phyloP scores from a whole-genome alignment of 2,797 vertebrate genomes.

The Triplophysa bombifrons region DNA sequence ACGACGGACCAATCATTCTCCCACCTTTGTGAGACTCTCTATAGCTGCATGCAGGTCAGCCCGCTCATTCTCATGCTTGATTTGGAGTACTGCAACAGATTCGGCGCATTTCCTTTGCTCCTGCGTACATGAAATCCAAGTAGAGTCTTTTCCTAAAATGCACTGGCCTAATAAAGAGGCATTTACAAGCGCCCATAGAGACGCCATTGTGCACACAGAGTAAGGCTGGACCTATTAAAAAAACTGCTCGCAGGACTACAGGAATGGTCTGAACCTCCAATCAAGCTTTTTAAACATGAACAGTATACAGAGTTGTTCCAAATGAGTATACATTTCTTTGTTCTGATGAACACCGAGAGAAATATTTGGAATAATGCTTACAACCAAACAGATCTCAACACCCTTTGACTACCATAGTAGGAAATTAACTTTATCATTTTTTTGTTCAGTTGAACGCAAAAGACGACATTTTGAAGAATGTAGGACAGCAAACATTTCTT shows the following conservation, averaged over 20 bases:
- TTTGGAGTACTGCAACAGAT: conserved; percentile 65
- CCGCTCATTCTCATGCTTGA: conserved; percentile 71
- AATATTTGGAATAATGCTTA: no score
- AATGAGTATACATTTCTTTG: no score
- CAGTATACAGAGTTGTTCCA: no score
- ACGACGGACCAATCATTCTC: background rate
- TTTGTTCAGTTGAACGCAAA: no score
- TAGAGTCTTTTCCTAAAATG: conserved; percentile 48
- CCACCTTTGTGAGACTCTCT: conserved; percentile 73
- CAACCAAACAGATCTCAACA: no score
- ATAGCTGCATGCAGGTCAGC: conserved; percentile 71
- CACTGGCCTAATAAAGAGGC: conserved; percentile 58
- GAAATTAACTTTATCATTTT: no score
- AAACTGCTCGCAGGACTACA: conserved; percentile 44
- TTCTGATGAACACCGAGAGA: no score
- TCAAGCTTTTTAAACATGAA: background rate
- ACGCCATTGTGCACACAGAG: conserved; percentile 66
- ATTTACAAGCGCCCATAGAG: conserved; percentile 66
- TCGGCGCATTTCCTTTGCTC: conserved; percentile 72
- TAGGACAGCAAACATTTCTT: no score
- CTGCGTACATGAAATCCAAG: conserved; percentile 69
- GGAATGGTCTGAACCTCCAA: conserved; percentile 47
- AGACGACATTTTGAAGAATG: no score
- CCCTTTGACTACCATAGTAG: no score
- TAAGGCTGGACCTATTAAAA: conserved; percentile 9